Evolutionary conservation across 2,888 invertebrate genomes (phyloP).

Genomic region (Heliconius sara): DNA sequence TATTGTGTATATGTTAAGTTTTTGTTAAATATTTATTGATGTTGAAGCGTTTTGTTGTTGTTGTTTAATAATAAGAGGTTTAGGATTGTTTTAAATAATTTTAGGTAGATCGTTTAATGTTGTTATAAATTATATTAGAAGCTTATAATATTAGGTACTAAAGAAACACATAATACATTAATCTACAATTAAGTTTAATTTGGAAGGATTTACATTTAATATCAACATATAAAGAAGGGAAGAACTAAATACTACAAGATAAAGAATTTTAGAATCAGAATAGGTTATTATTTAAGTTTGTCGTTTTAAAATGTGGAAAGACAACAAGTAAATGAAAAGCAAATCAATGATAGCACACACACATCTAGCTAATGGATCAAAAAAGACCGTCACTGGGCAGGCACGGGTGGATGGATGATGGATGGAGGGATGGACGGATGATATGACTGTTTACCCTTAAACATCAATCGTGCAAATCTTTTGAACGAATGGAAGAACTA

Average conservation of each 20-base stretch:
- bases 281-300: slow-evolving; percentile 34
- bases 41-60: neutral
- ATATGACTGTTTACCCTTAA: slow-evolving; percentile 29
- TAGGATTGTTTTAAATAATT: slow-evolving; percentile 7
- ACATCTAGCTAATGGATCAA: slow-evolving; percentile 73
- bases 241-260: neutral
- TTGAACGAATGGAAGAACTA: slow-evolving; percentile 23
- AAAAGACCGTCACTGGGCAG: slow-evolving; percentile 70
- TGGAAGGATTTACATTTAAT: slow-evolving; percentile 2
- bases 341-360: slow-evolving; percentile 67
- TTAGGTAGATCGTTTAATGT: slow-evolving; percentile 13
- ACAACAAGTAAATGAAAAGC: slow-evolving; percentile 64
- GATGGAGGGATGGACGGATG: slow-evolving; percentile 54
- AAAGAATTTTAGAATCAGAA: slow-evolving; percentile 4
- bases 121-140: neutral
- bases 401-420: slow-evolving; percentile 56
- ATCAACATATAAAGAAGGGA: slow-evolving; percentile 13
- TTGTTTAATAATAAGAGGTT: neutral
- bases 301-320: slow-evolving; percentile 63
- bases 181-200: slow-evolving; percentile 22
- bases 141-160: slow-evolving; percentile 10
- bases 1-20: neutral
- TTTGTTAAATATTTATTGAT: slow-evolving; percentile 1
- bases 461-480: slow-evolving; percentile 43
- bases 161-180: slow-evolving; percentile 3